Base-by-base conservation (phyloP, 2,888 invertebrate species). In the Desoria tigrina region DNA sequence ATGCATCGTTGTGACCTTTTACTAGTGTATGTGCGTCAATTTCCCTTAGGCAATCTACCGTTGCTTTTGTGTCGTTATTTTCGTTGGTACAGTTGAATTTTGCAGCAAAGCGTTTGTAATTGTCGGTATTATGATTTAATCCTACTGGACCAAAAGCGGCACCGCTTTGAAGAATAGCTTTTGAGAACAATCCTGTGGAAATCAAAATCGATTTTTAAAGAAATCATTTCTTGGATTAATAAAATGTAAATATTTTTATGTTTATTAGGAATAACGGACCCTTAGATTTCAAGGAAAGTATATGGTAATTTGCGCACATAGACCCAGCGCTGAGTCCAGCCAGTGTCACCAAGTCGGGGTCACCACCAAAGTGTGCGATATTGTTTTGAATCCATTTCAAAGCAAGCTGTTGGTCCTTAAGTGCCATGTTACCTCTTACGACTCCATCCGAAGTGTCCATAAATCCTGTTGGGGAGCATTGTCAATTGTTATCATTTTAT, bases 101-200 rank as follows among this genome's bases (percentile, higher is more conserved):
- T 23, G 68, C 63, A 2, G 61, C 75, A 42, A 74, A 65, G 32
- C 4, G 32, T 11, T 32, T 27, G 67, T 65, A 2, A 62, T 39
- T 4, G 71, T 53, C 61, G 74, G 75, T 16, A 18, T 65, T 42
- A 14, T 56, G 56, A 14, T 66, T 53, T 2, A 68, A 55, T 6
- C 63, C 62, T 68, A 70, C 69, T 6, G 11, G 68, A 69, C 73
- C 73, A 75, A 24, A 68, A 71, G 28, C 60, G 58, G 69, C 65
- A 3, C 73, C 73, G 27, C 65, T 64, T 32, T 66, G 58, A 1
- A 62, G 65, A 57, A 71, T 71, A 9, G 71, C 74, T 18, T 59
- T 58, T 6, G 63, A 62, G 49, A 74, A 74, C 18, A 74, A 55
- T n/a, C 72, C 74, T 69, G 16, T 11, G 49, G 49, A 39, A 39